Evolutionary conservation across 2,113 vertebrate species (phyloP).

Genomic region (Calidris pugnax): DNA sequence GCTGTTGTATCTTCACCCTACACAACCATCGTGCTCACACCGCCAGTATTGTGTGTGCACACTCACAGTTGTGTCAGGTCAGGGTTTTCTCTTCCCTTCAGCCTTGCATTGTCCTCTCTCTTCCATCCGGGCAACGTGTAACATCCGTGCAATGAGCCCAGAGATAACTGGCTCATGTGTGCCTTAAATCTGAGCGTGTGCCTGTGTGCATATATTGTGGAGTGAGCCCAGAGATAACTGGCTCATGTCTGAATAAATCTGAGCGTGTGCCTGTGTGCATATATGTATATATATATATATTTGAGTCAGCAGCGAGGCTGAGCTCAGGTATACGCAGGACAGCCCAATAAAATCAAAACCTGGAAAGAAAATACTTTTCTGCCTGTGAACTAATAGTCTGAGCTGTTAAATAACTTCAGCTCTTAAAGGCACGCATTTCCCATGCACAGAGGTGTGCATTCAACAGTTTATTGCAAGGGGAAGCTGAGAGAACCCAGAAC

Average conservation of each 20-base stretch:
- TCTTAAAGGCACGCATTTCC: constrained; percentile 56
- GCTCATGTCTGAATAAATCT: background rate
- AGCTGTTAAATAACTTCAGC: constrained; percentile 63
- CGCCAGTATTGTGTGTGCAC: background rate
- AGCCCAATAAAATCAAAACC: constrained; percentile 45
- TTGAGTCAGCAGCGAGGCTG: background rate
- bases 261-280: fast-evolving
- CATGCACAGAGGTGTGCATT: constrained; percentile 61
- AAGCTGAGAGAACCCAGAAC: constrained; percentile 68
- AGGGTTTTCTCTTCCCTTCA: background rate
- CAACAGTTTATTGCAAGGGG: constrained; percentile 61
- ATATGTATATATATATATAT: fast-evolving
- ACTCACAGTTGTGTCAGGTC: fast-evolving
- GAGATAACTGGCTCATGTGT: background rate
- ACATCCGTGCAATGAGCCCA: background rate
- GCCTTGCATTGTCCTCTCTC: background rate
- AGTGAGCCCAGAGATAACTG: too few species aligned
- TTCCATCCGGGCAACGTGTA: background rate
- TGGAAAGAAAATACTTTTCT: constrained; percentile 50
- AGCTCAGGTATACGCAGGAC: constrained; percentile 2
- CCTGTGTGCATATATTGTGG: fast-evolving
- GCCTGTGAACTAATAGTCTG: constrained; percentile 62
- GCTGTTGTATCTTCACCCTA: background rate
- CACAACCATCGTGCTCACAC: fast-evolving
- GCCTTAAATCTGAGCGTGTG: background rate